A percentile compares a stretch with the other conserved stretches of the same genome.
Evolutionary conservation across 2,888 invertebrate genomes (phyloP).

Genomic region (Coremacera marginata): DNA sequence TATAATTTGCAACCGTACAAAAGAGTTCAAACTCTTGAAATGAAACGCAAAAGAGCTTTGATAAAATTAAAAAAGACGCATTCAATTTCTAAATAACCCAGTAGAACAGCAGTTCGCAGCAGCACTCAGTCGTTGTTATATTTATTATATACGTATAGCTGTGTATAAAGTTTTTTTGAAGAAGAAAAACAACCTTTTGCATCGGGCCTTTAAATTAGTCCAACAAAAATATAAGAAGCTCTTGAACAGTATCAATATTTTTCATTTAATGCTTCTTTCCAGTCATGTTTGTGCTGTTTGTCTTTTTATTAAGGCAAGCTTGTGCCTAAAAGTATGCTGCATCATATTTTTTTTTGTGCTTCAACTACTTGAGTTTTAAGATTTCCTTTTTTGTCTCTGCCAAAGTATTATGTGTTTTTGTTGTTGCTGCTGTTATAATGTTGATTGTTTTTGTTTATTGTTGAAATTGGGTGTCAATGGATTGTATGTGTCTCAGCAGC

Average conservation of each 20-base stretch:
- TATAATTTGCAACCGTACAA: neutral
- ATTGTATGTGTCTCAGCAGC: slow-evolving; percentile 5
- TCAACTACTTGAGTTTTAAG: neutral
- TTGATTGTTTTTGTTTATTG: slow-evolving; percentile 12
- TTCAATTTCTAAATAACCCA: neutral
- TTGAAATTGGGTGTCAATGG: slow-evolving; percentile 21
- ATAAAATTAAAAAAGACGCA: too few species aligned
- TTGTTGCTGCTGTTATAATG: neutral
- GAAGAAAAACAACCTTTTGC: too few species aligned
- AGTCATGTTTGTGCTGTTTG: neutral
- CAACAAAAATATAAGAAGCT: neutral
- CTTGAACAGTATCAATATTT: neutral
- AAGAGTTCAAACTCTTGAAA: neutral
- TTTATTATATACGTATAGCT: neutral
- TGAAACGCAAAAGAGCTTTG: too few species aligned
- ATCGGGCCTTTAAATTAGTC: too few species aligned
- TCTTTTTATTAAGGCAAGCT: neutral
- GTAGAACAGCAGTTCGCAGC: neutral
- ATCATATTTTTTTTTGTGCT: neutral
- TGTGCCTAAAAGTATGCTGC: slow-evolving; percentile 3
- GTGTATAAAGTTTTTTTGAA: too few species aligned
- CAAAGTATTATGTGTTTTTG: neutral
- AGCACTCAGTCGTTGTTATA: neutral
- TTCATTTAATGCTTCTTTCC: too few species aligned
- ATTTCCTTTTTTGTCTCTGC: neutral